A percentile compares a stretch with the other conserved stretches of the same genome.
These are phyloP conservation scores for Brachyhypopomus occidentalis DNA, from an alignment of 2,113 vertebrate genomes.

Conservation along the genomic window DNA sequence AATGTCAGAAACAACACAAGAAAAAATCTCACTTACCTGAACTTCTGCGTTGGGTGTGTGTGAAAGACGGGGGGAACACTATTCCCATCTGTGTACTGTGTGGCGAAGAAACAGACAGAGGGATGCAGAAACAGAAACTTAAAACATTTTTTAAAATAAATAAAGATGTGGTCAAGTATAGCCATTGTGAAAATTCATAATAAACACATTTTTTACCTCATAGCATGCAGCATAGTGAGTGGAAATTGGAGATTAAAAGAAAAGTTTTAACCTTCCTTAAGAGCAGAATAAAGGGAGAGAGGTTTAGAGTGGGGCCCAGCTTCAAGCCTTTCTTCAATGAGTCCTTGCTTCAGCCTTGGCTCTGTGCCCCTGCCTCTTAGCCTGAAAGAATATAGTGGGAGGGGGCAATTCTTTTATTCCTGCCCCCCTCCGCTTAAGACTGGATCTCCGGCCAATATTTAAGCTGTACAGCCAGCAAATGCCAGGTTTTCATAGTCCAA, in stretches of 20 bases:
- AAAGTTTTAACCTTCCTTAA: constrained; percentile 36
- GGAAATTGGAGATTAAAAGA: constrained; percentile 69
- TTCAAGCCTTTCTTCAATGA: constrained; percentile 73
- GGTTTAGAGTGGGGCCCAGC: constrained; percentile 65
- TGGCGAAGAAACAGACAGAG: not conserved
- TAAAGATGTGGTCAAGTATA: not conserved
- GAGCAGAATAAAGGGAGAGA: constrained; percentile 22
- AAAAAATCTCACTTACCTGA: constrained; percentile 31
- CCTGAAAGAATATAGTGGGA: constrained; percentile 70
- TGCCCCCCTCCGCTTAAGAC: constrained; percentile 67
- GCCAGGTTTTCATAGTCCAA: constrained; percentile 55
- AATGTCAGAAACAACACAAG: not conserved
- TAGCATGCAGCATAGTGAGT: constrained; percentile 22
- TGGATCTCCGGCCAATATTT: constrained; percentile 68
- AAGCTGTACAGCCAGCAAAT: constrained; percentile 64
- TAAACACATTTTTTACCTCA: not conserved
- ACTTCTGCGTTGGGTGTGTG: constrained; percentile 48
- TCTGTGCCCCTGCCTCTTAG: constrained; percentile 70
- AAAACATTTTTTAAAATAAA: not conserved
- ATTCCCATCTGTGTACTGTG: not conserved
- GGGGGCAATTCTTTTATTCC: constrained; percentile 68
- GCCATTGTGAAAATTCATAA: not conserved
- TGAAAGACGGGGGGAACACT: not conserved
- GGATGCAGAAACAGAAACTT: not conserved
- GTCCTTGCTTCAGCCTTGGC: constrained; percentile 79